A percentile compares a stretch with the other conserved stretches of the same genome.
Evolutionary conservation across 1,140 invertebrate species (phyloP).

Genomic region (Anadara kagoshimensis): DNA sequence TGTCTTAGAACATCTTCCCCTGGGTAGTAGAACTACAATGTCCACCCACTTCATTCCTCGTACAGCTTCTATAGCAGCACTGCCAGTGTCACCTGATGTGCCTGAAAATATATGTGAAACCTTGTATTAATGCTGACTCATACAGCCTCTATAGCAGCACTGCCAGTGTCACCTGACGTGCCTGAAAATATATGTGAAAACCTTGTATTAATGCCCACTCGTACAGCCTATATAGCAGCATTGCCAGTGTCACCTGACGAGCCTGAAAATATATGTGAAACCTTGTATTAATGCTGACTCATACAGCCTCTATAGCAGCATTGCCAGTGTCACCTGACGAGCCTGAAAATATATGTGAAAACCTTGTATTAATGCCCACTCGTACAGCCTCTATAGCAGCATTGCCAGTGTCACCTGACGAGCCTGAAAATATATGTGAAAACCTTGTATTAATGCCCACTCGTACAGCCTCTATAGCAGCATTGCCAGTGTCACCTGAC

Average conservation of each 20-base stretch:
- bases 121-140: conserved; percentile 32
- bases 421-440: conserved; percentile 60
- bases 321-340: conserved; percentile 78
- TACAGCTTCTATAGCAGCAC: conserved; percentile 75
- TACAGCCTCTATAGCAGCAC: conserved; percentile 75
- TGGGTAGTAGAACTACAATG: conserved; percentile 75
- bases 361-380: too few species aligned
- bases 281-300: conserved; percentile 31
- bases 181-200: conserved; percentile 61
- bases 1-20: conserved; percentile 69
- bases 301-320: conserved; percentile 74
- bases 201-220: too few species aligned
- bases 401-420: conserved; percentile 77
- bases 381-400: conserved; percentile 74
- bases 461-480: conserved; percentile 75
- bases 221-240: conserved; percentile 75
- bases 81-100: conserved; percentile 77
- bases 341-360: conserved; percentile 59
- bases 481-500: conserved; percentile 77
- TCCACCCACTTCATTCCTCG: conserved; percentile 70
- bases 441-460: conserved; percentile 22
- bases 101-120: conserved; percentile 49
- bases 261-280: conserved; percentile 49
- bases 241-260: conserved; percentile 78
- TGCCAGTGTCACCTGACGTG: conserved; percentile 77